Percentiles rank a stretch among this genome's conserved stretches.
phyloP scores from a whole-genome alignment of 2,797 vertebrate genomes.

The Halcyon smyrnensis region DNA sequence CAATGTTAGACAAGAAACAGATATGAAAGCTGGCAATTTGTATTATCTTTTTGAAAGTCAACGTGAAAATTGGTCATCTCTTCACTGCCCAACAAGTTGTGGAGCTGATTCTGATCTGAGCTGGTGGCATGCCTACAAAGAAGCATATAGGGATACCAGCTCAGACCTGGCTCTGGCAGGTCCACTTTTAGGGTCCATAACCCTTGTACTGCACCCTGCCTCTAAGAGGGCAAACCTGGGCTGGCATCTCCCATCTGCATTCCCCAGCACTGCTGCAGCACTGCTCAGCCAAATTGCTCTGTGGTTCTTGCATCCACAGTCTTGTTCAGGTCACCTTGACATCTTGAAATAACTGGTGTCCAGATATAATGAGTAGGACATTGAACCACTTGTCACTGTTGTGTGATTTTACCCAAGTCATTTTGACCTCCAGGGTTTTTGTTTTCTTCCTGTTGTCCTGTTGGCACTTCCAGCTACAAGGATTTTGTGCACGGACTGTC shows the following conservation, averaged over 20 bases:
- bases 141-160: rapidly evolving
- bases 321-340: neutral
- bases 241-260: neutral
- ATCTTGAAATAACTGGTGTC: neutral
- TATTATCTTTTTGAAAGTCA: neutral
- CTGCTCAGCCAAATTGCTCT: neutral
- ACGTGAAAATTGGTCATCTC: neutral
- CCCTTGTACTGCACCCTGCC: neutral
- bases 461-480: neutral
- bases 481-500: neutral
- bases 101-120: neutral
- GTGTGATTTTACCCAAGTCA: neutral
- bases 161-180: neutral
- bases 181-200: neutral
- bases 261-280: rapidly evolving
- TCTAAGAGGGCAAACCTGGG: neutral
- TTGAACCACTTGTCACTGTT: rapidly evolving
- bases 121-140: neutral
- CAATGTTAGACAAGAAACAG: neutral
- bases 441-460: neutral
- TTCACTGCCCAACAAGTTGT: neutral
- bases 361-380: rapidly evolving
- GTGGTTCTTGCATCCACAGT: neutral
- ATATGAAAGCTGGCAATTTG: neutral
- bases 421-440: neutral